Evolutionary conservation across 2,888 invertebrate genomes (phyloP).

Genomic region (Scaptomyza reducta): DNA sequence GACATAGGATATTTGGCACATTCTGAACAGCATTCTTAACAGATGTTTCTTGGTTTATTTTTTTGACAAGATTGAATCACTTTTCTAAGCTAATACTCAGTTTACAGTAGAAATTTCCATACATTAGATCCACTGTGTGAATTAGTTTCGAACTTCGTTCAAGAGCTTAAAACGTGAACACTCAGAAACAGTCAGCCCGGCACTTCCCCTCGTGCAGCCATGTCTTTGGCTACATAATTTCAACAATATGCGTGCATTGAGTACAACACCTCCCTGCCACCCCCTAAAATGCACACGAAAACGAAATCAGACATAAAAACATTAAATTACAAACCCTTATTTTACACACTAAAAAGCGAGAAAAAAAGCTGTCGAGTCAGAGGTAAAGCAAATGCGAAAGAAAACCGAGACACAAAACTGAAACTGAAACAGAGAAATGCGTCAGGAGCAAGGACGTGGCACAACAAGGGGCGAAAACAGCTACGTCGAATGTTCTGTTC

Average conservation of each 20-base stretch:
- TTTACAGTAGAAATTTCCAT: background rate
- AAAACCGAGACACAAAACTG: conserved; percentile 65
- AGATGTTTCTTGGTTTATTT: no score
- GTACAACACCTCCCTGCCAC: conserved; percentile 37
- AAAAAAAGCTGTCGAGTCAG: conserved; percentile 47
- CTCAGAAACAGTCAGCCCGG: conserved; percentile 33
- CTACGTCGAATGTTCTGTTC: conserved; percentile 33
- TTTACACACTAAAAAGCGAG: conserved; percentile 63
- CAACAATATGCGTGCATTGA: conserved; percentile 80
- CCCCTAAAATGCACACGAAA: conserved; percentile 49
- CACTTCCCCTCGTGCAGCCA: conserved; percentile 9
- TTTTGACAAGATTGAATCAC: no score
- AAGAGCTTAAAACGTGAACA: conserved; percentile 67
- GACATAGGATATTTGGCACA: no score
- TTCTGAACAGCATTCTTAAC: no score
- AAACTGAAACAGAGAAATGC: conserved; percentile 67
- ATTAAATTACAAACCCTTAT: conserved; percentile 83
- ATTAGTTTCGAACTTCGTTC: conserved; percentile 33
- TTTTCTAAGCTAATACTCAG: background rate
- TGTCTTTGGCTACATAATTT: conserved; percentile 78
- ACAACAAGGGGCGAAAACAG: conserved; percentile 56
- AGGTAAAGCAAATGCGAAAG: conserved; percentile 42
- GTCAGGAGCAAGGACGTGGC: conserved; percentile 70
- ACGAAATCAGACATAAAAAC: conserved; percentile 82
- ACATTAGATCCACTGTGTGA: conserved; percentile 40